phyloP scores from a whole-genome alignment of 2,113 vertebrate species.

The Nymphicus hollandicus region DNA sequence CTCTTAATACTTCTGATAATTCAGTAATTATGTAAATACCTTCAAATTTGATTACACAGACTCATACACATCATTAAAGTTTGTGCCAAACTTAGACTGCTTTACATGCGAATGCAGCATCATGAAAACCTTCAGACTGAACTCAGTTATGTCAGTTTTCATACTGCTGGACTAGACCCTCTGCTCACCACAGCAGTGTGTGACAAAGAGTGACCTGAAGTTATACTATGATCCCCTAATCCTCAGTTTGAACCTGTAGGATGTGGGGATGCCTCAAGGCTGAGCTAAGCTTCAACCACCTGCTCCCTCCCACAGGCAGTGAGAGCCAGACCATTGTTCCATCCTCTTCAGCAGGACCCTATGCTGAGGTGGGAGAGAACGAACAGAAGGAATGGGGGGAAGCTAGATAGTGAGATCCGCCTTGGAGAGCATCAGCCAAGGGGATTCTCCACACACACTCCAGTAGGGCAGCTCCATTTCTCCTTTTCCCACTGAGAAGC shows the following conservation, averaged over 20 bases:
- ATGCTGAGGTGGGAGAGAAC: neutral
- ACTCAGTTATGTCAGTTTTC: neutral
- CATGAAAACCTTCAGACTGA: neutral
- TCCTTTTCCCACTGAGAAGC: neutral
- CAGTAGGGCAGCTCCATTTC: neutral
- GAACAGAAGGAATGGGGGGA: neutral
- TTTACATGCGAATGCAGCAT: neutral
- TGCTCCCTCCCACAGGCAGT: fast-evolving
- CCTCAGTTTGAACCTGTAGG: neutral
- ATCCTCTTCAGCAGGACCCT: neutral
- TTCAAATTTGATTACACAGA: conserved; percentile 8
- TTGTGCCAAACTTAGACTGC: neutral
- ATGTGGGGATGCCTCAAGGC: neutral
- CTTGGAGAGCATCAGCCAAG: neutral
- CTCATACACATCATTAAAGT: neutral
- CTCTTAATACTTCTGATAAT: neutral
- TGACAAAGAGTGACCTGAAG: neutral
- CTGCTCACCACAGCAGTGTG: neutral
- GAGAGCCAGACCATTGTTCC: neutral
- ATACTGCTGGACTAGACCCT: neutral
- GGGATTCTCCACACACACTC: neutral
- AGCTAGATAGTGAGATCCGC: neutral
- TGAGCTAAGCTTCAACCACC: neutral
- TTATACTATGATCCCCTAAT: neutral
- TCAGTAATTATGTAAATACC: conserved; percentile 44